Evolutionary conservation across 2,113 vertebrate species (phyloP).

Genomic region (Leptodactylus fuscus): DNA sequence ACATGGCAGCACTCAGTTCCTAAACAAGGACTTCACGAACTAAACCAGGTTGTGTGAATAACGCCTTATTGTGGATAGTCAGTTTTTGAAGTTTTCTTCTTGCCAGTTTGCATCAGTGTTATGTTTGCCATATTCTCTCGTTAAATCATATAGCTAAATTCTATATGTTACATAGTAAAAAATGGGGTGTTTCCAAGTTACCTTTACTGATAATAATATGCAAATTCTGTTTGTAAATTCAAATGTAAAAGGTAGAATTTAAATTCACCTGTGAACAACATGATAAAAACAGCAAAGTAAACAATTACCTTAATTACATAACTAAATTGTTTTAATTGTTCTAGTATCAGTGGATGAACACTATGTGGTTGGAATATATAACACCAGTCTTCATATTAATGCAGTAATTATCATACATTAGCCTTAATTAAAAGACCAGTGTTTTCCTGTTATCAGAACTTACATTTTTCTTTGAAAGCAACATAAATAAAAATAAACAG

Average conservation of each 20-base stretch:
- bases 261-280: neutral
- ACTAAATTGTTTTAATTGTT: constrained; percentile 28
- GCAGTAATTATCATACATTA: constrained; percentile 42
- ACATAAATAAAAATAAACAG: constrained; percentile 23
- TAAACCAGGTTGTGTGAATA: too few species aligned
- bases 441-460: constrained; percentile 23
- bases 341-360: constrained; percentile 25
- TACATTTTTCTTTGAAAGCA: constrained; percentile 35
- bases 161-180: too few species aligned
- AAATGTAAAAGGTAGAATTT: neutral
- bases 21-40: too few species aligned
- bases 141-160: too few species aligned
- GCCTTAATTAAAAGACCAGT: constrained; percentile 19
- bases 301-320: constrained; percentile 36
- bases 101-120: too few species aligned
- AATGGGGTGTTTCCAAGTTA: too few species aligned
- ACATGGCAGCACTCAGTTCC: too few species aligned
- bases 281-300: constrained; percentile 14
- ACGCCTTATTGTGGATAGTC: too few species aligned
- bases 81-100: too few species aligned
- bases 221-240: neutral
- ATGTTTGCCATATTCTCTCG: too few species aligned
- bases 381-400: constrained; percentile 14
- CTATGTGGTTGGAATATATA: constrained; percentile 15
- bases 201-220: too few species aligned